phyloP scores from a whole-genome alignment of 2,888 invertebrate species.

The Dorcus hopei region DNA sequence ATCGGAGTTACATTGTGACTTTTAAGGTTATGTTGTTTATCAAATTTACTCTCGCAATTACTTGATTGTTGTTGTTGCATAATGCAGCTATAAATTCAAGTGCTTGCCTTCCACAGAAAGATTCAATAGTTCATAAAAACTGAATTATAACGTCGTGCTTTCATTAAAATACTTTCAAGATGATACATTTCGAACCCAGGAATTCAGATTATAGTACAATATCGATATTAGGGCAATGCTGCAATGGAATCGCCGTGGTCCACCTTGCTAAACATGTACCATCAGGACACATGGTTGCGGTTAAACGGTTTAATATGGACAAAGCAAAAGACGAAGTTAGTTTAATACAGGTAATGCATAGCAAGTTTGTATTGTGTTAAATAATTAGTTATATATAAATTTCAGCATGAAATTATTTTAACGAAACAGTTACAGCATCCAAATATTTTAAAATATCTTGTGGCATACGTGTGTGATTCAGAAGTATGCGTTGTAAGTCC shows the following conservation, averaged over 20 bases:
- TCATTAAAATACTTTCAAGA: constrained; percentile 19
- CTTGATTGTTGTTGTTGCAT: not conserved
- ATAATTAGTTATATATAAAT: constrained; percentile 20
- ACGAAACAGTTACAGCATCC: constrained; percentile 76
- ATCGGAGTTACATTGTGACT: too few species aligned
- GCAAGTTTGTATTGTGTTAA: not conserved
- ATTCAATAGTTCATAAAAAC: not conserved
- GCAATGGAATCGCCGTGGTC: constrained; percentile 67
- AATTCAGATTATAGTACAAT: constrained; percentile 64
- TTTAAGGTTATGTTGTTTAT: too few species aligned
- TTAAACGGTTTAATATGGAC: constrained; percentile 76
- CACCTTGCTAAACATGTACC: constrained; percentile 67
- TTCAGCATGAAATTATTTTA: constrained; percentile 75
- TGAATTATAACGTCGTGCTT: too few species aligned
- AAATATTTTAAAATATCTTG: constrained; percentile 72
- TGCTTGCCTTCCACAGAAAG: not conserved
- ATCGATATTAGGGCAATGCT: constrained; percentile 66
- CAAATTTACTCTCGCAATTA: too few species aligned
- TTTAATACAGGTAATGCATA: constrained; percentile 54
- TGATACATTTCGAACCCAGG: constrained; percentile 51
- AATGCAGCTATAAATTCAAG: constrained; percentile 1
- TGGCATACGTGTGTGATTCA: constrained; percentile 73
- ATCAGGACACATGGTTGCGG: constrained; percentile 64
- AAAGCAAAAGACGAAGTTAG: constrained; percentile 60
- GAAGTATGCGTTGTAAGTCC: constrained; percentile 80